Conservation (phyloP, 2,888 invertebrate species). For the Dryomyza anilis region DNA sequence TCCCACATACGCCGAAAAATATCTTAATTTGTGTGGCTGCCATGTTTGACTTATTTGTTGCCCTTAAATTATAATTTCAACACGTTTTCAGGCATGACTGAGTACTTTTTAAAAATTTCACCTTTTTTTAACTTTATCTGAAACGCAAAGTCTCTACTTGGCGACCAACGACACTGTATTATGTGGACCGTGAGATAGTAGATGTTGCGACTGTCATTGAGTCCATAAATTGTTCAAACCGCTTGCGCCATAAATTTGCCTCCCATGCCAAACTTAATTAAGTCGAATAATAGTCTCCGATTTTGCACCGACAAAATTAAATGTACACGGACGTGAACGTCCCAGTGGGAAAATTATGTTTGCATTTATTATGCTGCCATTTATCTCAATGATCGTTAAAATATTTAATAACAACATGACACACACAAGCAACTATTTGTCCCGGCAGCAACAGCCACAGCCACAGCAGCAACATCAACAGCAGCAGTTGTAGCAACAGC, state of each 20-base stretch:
- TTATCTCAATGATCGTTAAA: constrained; percentile 9
- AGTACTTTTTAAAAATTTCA: no score
- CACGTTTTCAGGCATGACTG: no score
- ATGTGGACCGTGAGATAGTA: no score
- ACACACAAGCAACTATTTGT: not conserved
- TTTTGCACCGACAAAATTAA: not conserved
- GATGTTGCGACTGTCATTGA: not conserved
- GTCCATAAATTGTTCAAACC: not conserved
- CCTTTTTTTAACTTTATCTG: no score
- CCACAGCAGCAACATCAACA: not conserved
- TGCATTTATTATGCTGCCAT: not conserved
- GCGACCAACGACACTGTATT: no score
- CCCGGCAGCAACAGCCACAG: not conserved
- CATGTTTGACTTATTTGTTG: no score
- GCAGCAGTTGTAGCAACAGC: not conserved
- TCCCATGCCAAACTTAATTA: not conserved
- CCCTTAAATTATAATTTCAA: no score
- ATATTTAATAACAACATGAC: not conserved
- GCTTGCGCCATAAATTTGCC: not conserved
- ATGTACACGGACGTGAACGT: not conserved
- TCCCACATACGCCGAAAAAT: no score
- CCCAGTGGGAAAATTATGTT: not conserved
- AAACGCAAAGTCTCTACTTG: no score
- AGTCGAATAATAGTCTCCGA: not conserved
- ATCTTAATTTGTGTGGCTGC: no score